Percentiles rank a stretch among this genome's conserved stretches.
These are phyloP conservation scores for Laticauda laticaudata DNA, from an alignment of 2,113 vertebrate species.

Conservation along the genomic window DNA sequence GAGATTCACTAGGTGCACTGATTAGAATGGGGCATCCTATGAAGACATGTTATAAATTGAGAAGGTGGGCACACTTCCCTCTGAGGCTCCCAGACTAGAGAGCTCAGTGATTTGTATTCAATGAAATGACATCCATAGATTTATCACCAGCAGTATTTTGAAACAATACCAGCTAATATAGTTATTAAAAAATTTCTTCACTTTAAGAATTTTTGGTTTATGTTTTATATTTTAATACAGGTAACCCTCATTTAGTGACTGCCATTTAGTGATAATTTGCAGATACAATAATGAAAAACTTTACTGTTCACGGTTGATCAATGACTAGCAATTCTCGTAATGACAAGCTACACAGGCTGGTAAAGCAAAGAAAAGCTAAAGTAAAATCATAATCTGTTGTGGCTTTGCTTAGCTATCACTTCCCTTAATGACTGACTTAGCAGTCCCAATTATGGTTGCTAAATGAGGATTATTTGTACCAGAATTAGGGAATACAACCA, in stretches of 20 bases:
- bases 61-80: background rate
- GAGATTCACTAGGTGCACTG: background rate
- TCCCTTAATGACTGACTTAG: background rate
- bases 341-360: background rate
- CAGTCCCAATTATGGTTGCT: background rate
- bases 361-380: background rate
- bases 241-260: background rate
- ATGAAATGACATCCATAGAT: background rate
- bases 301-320: background rate
- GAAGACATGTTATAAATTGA: background rate
- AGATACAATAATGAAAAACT: background rate
- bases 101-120: background rate
- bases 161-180: background rate
- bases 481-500: background rate
- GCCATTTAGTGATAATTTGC: background rate
- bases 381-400: background rate
- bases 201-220: background rate
- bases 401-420: background rate
- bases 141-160: background rate
- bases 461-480: background rate
- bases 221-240: background rate
- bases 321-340: background rate
- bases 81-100: background rate
- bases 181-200: background rate
- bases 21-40: background rate